Conservation (phyloP, 2,797 vertebrate genomes). For the Myripristis murdjan region DNA sequence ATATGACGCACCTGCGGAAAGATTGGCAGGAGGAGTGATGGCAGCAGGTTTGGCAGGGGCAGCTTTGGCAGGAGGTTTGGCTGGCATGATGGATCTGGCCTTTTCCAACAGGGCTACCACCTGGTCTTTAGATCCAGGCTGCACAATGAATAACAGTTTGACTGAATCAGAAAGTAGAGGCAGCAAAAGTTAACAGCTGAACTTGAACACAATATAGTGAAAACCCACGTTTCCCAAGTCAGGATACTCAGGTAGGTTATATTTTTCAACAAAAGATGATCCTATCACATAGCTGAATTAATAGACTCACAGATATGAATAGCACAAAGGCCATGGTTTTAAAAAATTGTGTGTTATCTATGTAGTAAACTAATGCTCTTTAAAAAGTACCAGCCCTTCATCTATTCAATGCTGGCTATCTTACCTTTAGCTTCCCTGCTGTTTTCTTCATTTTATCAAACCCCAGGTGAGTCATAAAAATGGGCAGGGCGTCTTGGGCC, state of each 20-base stretch:
- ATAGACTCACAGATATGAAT: not conserved
- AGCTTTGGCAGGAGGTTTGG: slow-evolving; percentile 87
- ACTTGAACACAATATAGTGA: not conserved
- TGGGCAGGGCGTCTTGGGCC: slow-evolving; percentile 90
- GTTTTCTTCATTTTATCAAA: slow-evolving; percentile 93
- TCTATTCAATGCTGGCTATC: slow-evolving; percentile 70
- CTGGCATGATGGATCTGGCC: slow-evolving; percentile 89
- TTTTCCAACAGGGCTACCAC: slow-evolving; percentile 91
- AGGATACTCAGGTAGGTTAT: too few relatives aligned
- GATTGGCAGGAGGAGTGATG: slow-evolving; percentile 54
- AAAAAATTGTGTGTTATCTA: not conserved
- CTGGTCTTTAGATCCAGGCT: slow-evolving; percentile 93
- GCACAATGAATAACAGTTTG: not conserved
- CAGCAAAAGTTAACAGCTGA: not conserved
- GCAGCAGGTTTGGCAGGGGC: slow-evolving; percentile 67
- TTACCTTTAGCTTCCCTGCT: slow-evolving; percentile 92
- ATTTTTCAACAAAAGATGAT: not conserved
- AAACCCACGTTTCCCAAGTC: not conserved
- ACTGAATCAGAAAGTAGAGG: slow-evolving; percentile 14
- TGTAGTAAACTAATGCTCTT: too few relatives aligned
- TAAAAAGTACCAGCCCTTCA: not conserved
- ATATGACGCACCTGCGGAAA: slow-evolving; percentile 11
- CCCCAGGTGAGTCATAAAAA: slow-evolving; percentile 93
- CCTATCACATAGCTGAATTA: too few relatives aligned
- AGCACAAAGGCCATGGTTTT: not conserved